Evolutionary conservation across 2,888 invertebrate genomes (phyloP).

Genomic region (Galeruca laticollis): DNA sequence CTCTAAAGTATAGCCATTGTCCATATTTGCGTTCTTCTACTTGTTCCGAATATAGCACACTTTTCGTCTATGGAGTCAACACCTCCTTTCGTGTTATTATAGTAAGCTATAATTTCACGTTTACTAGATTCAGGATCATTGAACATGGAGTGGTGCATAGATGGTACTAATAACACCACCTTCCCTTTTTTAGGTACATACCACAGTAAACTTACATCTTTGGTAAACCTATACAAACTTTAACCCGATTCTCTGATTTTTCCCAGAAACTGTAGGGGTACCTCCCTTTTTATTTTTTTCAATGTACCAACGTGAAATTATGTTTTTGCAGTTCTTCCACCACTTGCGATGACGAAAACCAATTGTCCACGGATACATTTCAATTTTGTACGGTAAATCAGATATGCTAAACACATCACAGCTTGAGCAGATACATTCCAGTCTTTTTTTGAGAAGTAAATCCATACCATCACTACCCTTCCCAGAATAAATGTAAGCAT

Average conservation of each 20-base stretch:
- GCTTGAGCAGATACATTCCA: slow-evolving; percentile 31
- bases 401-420: slow-evolving; percentile 42
- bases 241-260: neutral
- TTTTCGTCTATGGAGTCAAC: too few species aligned
- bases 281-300: slow-evolving; percentile 50
- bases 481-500: slow-evolving; percentile 54
- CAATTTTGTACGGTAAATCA: slow-evolving; percentile 45
- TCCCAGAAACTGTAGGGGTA: slow-evolving; percentile 5
- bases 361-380: slow-evolving; percentile 50
- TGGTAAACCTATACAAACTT: slow-evolving; percentile 2
- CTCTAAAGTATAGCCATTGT: too few species aligned
- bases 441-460: too few species aligned
- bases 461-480: too few species aligned
- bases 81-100: too few species aligned
- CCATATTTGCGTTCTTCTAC: too few species aligned
- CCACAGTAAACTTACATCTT: slow-evolving; percentile 2
- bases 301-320: slow-evolving; percentile 50
- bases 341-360: slow-evolving; percentile 48
- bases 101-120: slow-evolving; percentile 19
- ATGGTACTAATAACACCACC: too few species aligned
- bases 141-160: too few species aligned
- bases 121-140: too few species aligned
- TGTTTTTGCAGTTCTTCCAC: slow-evolving; percentile 39
- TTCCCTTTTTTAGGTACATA: too few species aligned
- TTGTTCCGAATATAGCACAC: too few species aligned